Evolutionary conservation across 2,797 vertebrate genomes (phyloP), one percentile per base, ranked within the genome.

Genomic region (Selene dorsalis): DNA sequence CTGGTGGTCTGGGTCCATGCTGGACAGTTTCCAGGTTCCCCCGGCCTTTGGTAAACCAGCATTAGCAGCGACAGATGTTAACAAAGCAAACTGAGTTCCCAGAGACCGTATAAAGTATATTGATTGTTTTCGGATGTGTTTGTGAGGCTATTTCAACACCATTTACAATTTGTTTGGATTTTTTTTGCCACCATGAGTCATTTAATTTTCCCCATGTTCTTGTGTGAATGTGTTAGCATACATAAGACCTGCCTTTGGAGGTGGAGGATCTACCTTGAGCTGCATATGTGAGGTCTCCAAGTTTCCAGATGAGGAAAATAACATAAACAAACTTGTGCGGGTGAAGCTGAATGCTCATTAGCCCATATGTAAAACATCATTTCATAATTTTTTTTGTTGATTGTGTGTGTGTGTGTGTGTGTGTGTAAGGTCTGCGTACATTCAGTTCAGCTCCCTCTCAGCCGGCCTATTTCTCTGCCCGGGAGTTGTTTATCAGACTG

Each of bases 401-500:
- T 35, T 35, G 32, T 35, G 32, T 35, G 32, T 35, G 32, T 35
- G 7, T 35, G 32, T 35, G 32, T 32, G 30, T 32, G 30, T 60
- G 53, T 57, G 24, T 73, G 16, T n/a, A 26, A 72, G 32, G 39
- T 47, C 16, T 32, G 61, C 24, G 24, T 43, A n/a, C 56, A 32
- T 72, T 73, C 26, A 52, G 55, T 47, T 59, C 66, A 22, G 70
- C 72, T 69, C 61, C 3, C 61, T 66, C 59, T 69, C 69, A 45
- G 50, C 52, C 12, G 4, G 63, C 52, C 59, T 63, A 8, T 43
- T 66, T 86, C 85, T 77, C 70, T 79, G 48, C 64, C 60, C 45
- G n/a, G 76, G 50, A 67, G 69, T 88, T 92, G 89, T 92, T 93
- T 90, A 88, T 87, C 86, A 79, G 81, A 62, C 80, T 45, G 82